Evolutionary conservation across 2,888 invertebrate species (phyloP).

Genomic region (Proisotoma minuta): DNA sequence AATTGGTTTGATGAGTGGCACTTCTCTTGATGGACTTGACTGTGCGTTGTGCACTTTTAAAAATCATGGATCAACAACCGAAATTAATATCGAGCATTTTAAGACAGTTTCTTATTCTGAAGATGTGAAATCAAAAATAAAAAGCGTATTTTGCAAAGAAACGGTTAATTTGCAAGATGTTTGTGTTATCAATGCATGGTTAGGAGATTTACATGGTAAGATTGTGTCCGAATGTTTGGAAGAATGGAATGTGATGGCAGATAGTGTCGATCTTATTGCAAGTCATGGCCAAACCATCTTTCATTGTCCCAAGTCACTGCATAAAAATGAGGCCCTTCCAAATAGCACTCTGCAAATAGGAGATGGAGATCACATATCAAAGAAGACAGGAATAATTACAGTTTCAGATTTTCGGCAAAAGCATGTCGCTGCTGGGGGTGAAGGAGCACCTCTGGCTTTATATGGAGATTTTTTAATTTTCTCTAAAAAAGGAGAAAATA

Average conservation of each 20-base stretch:
- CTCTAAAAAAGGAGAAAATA: constrained; percentile 23
- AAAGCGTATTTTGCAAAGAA: constrained; percentile 18
- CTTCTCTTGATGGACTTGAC: constrained; percentile 36
- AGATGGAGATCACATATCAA: constrained; percentile 33
- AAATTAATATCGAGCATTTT: constrained; percentile 20
- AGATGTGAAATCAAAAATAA: constrained; percentile 8
- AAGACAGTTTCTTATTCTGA: constrained; percentile 18
- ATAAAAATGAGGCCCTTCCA: neutral
- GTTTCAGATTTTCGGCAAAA: constrained; percentile 36
- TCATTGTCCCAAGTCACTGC: constrained; percentile 23
- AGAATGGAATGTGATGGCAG: constrained; percentile 13
- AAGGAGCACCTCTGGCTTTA: constrained; percentile 35
- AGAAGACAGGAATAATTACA: constrained; percentile 30
- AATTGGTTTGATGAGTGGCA: constrained; percentile 35
- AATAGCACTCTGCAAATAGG: constrained; percentile 33
- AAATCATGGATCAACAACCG: constrained; percentile 16
- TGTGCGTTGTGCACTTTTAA: constrained; percentile 26
- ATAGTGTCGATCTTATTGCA: constrained; percentile 26
- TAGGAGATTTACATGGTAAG: constrained; percentile 26
- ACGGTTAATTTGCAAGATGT: constrained; percentile 18
- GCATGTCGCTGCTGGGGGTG: constrained; percentile 30
- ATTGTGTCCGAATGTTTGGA: constrained; percentile 20
- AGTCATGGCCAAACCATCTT: constrained; percentile 38
- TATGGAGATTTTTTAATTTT: constrained; percentile 32
- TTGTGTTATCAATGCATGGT: constrained; percentile 28